Evolutionary conservation across 2,888 invertebrate genomes (phyloP).

Genomic region (Dastarcus helophoroides): DNA sequence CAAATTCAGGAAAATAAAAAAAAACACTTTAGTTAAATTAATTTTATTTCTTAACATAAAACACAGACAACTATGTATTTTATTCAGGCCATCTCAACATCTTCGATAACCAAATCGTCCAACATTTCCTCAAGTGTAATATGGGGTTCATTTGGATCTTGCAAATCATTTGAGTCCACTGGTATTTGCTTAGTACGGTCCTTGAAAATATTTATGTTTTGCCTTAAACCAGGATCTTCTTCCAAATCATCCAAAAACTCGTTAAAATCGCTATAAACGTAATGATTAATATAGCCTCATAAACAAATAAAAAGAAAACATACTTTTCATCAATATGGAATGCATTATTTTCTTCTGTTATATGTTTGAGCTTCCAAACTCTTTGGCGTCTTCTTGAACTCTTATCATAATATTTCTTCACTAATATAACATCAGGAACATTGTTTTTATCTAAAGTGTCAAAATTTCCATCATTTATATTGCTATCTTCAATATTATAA

Average conservation of each 20-base stretch:
- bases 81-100: slow-evolving; percentile 61
- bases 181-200: slow-evolving; percentile 43
- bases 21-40: no score
- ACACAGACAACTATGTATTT: no score
- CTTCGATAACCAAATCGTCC: slow-evolving; percentile 74
- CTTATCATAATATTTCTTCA: slow-evolving; percentile 79
- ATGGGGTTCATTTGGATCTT: slow-evolving; percentile 57
- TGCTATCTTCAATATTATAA: slow-evolving; percentile 80
- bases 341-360: slow-evolving; percentile 56
- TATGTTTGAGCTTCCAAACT: slow-evolving; percentile 85
- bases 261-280: slow-evolving; percentile 66
- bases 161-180: slow-evolving; percentile 45
- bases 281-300: slow-evolving; percentile 1
- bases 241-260: slow-evolving; percentile 96
- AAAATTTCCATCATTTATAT: slow-evolving; percentile 81
- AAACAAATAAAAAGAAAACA: slow-evolving; percentile 17
- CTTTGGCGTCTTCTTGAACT: slow-evolving; percentile 59
- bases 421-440: slow-evolving; percentile 87
- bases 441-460: slow-evolving; percentile 61
- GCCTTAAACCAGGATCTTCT: slow-evolving; percentile 81
- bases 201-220: slow-evolving; percentile 88
- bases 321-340: slow-evolving; percentile 52
- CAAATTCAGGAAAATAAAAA: no score
- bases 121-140: slow-evolving; percentile 89
- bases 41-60: no score